Base-by-base conservation (phyloP, 2,888 invertebrate genomes). In the Epinotia nisella region DNA sequence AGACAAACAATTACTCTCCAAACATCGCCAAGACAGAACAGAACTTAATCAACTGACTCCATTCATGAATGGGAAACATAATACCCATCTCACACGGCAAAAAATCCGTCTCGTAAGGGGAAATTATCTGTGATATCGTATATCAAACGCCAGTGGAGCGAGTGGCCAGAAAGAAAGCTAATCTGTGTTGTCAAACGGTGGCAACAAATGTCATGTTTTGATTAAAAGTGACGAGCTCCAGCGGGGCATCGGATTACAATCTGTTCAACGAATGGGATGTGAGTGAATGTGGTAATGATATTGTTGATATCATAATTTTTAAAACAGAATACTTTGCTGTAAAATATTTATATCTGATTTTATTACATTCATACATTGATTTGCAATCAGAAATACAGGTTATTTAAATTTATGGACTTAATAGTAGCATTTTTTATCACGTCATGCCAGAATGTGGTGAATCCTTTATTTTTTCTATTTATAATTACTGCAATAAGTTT, bases 151-250 rank as follows among this genome's bases (percentile, higher is more conserved):
- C 67, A 72, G 55, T 68, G 67, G 51, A 72, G 78, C 71, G 78
- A 76, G 68, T 70, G 75, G 70, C 76, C 77, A 79, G 78, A 82
- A 83, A 85, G 83, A 85, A 87, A 85, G 82, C 78, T 81, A 81
- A 85, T 82, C 79, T 79, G 60, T 64, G 71, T 77, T 79, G 80
- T 82, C 82, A 81, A 80, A 82, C 80, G 78, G 73, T 75, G 76
- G 78, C 76, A 78, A 79, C 76, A 75, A 76, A 75, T 74, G 74
- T 77, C 74, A 67, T 73, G 67, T 72, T 61, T 62, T 67, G 67
- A 68, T 72, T 62, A 67, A 41, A 72, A 62, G 72, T n/a, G 60
- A 74, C 67, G 41, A 62, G 68, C 62, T 74, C 13, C 58, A 64
- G 74, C 74, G 71, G 61, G 53, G 68, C 41, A n/a, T 66, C 66